Evolutionary conservation across 2,113 vertebrate species (phyloP).

Genomic region (Petrocephalus zakoni): DNA sequence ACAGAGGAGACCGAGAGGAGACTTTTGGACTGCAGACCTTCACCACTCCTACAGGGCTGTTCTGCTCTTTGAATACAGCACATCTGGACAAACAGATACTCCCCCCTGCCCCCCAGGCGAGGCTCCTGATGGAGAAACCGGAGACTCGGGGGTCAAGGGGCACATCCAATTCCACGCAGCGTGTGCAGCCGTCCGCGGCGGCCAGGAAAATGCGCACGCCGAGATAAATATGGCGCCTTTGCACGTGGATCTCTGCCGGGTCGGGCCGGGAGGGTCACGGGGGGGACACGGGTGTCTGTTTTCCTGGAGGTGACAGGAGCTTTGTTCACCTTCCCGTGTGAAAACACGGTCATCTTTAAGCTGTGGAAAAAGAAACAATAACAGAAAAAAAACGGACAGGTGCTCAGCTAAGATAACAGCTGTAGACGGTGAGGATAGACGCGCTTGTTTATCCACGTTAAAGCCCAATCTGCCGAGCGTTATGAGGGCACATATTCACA

Average conservation of each 20-base stretch:
- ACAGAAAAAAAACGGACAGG: neutral
- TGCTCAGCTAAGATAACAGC: neutral
- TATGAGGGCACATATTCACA: neutral
- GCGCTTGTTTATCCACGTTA: neutral
- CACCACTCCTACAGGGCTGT: neutral
- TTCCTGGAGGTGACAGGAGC: neutral
- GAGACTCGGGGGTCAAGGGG: slow-evolving; percentile 6
- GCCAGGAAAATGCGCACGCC: neutral
- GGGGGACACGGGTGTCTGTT: slow-evolving; percentile 4
- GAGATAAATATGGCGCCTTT: neutral
- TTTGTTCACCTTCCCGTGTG: neutral
- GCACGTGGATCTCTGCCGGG: neutral
- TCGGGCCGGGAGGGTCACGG: neutral
- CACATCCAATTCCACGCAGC: neutral
- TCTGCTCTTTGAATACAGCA: neutral
- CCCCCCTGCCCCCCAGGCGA: neutral
- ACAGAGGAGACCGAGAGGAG: neutral
- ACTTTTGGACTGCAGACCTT: neutral
- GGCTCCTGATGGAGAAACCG: neutral
- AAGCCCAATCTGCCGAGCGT: slow-evolving; percentile 2
- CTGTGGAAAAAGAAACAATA: neutral
- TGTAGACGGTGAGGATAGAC: slow-evolving; percentile 6
- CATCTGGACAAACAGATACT: neutral
- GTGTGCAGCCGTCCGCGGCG: neutral
- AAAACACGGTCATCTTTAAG: neutral